Base-by-base conservation (phyloP, 2,888 invertebrate genomes). In the Sphaeridia pumilis region DNA sequence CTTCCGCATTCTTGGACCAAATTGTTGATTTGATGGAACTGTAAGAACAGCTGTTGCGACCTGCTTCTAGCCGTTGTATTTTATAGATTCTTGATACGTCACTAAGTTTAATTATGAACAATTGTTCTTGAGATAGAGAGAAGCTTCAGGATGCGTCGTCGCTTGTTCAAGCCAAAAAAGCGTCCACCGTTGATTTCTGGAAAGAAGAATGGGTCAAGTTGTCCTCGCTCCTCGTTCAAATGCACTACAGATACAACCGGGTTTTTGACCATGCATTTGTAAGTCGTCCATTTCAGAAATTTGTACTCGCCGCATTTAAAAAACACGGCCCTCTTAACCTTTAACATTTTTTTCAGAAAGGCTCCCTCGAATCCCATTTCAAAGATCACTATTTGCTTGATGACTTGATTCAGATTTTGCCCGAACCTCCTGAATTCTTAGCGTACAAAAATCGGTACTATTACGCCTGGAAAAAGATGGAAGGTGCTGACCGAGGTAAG, bases 121-220 rank as follows among this genome's bases (percentile, higher is more conserved):
- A 5, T 4, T 5, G n/a, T n/a, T n/a, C n/a, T n/a, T n/a, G n/a
- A n/a, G n/a, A 21, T 5, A n/a, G n/a, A n/a, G n/a, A n/a, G n/a
- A n/a, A 21, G 7, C 3, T 7, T 7, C 5, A n/a, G n/a, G n/a
- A n/a, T n/a, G n/a, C n/a, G n/a, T n/a, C n/a, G n/a, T n/a, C n/a
- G n/a, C n/a, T n/a, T n/a, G n/a, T n/a, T n/a, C 12, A 22, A 12
- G 4, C 46, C 4, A 34, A 35, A 4, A 21, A 45, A 17, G 28
- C 41, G 21, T 5, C 2, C 4, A 4, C 46, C 2, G 17, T 49
- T 1, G 52, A 53, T n/a, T 48, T 22, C 21, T 53, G 49, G 45
- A 56, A 53, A 38, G 56, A 53, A 44, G 46, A 27, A 27, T 56
- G 56, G 56, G 45, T 56, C n/a, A 48, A 46, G 45, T n/a, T 53